Evolutionary conservation across 2,888 invertebrate species (phyloP).

Genomic region (Caenorhabditis sp.): DNA sequence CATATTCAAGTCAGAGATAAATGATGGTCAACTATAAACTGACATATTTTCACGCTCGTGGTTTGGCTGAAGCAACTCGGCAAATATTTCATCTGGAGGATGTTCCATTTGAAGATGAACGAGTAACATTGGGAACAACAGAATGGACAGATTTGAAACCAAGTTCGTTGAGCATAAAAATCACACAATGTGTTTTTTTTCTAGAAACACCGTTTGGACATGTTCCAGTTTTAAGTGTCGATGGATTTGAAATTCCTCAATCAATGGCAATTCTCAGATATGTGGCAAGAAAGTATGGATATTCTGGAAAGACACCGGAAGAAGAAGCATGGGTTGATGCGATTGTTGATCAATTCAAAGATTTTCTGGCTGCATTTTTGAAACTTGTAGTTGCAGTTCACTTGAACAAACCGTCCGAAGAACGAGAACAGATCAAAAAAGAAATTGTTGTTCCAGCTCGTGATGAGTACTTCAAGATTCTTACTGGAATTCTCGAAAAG

Average conservation of each 20-base stretch:
- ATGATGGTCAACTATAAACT: conserved; percentile 9
- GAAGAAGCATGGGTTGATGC: conserved; percentile 40
- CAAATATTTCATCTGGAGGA: conserved; percentile 4
- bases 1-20: no score
- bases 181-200: not conserved
- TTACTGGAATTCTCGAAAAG: conserved; percentile 14
- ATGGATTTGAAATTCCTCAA: conserved; percentile 27
- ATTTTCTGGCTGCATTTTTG: conserved; percentile 14
- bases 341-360: conserved; percentile 41
- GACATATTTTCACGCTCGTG: conserved; percentile 7
- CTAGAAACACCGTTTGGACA: conserved; percentile 19
- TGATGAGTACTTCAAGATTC: conserved; percentile 4
- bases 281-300: conserved; percentile 28
- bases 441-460: conserved; percentile 14
- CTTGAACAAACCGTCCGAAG: not conserved
- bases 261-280: conserved; percentile 21
- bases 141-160: conserved; percentile 15
- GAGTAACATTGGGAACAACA: not conserved
- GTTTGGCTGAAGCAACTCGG: conserved; percentile 9
- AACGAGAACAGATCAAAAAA: conserved; percentile 1
- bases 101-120: conserved; percentile 1
- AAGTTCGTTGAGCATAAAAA: conserved; percentile 3
- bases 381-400: conserved; percentile 12
- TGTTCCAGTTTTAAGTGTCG: conserved; percentile 18
- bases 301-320: conserved; percentile 23